These are phyloP conservation scores for Blastomussa wellsi DNA, from an alignment of 92 coral and sea anemone genomes.

Conservation along the genomic window DNA sequence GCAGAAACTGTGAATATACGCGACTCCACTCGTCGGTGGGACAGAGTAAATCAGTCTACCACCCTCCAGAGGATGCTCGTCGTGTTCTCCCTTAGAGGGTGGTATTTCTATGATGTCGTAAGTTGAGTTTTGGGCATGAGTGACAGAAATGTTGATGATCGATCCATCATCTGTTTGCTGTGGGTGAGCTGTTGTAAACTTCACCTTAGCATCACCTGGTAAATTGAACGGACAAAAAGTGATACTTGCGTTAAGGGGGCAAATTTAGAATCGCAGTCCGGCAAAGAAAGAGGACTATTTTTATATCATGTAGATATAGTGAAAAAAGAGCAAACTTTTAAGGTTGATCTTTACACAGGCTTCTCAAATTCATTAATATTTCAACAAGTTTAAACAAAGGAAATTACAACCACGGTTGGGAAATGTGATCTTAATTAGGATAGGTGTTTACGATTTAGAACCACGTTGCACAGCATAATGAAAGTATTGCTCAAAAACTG, in stretches of 20 bases:
- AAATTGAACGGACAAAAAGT: background rate
- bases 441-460: too few relatives aligned
- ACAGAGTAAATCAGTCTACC: conserved; percentile 67
- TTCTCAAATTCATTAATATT: too few relatives aligned
- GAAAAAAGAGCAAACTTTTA: too few relatives aligned
- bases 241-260: background rate
- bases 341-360: too few relatives aligned
- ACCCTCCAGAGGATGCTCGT: conserved; percentile 64
- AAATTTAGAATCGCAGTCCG: background rate
- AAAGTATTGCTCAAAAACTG: too few relatives aligned
- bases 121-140: conserved; percentile 48
- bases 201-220: conserved; percentile 42
- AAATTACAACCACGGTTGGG: too few relatives aligned
- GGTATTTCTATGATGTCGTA: conserved; percentile 72
- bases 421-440: too few relatives aligned
- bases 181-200: conserved; percentile 72
- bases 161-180: conserved; percentile 75
- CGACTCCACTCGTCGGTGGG: conserved; percentile 55
- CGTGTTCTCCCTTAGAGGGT: conserved; percentile 38
- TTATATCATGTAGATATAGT: too few relatives aligned
- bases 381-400: too few relatives aligned
- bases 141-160: conserved; percentile 50
- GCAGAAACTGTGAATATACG: conserved; percentile 83
- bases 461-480: too few relatives aligned
- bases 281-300: too few relatives aligned